These are phyloP conservation scores for Leptopterna dolabrata DNA, from an alignment of 2,888 invertebrate species.

Conservation along the genomic window DNA sequence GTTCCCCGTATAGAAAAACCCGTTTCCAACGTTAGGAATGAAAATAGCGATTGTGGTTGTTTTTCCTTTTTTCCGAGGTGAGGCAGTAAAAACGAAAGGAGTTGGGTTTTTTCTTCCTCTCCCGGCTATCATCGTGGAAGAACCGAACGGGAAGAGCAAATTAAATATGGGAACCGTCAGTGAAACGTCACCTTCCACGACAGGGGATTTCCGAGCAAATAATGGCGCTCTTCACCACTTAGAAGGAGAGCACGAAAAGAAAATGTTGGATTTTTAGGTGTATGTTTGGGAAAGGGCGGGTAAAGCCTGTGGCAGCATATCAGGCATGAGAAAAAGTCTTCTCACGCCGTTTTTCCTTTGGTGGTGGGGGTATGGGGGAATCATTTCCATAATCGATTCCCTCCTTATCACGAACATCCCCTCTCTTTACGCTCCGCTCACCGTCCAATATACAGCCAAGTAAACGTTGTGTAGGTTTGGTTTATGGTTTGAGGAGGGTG, in stretches of 20 bases:
- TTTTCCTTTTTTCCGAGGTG: not conserved
- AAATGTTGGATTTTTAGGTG: not conserved
- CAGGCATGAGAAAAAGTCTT: not conserved
- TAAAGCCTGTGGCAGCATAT: not conserved
- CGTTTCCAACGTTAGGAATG: not conserved
- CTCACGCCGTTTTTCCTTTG: not conserved
- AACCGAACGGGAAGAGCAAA: conserved; percentile 8
- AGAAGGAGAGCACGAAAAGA: not conserved
- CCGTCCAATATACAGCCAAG: not conserved
- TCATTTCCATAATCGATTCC: conserved; percentile 39
- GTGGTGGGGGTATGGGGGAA: not conserved
- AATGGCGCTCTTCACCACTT: conserved; percentile 19
- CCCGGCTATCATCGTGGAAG: not conserved
- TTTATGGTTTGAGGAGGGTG: not conserved
- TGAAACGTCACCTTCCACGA: not conserved
- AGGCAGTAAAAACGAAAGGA: not conserved
- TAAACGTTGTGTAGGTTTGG: not conserved
- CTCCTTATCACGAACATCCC: conserved; percentile 20
- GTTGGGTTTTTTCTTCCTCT: not conserved
- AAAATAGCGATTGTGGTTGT: not conserved
- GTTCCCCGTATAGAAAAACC: not conserved
- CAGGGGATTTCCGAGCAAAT: conserved; percentile 22
- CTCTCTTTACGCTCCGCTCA: not conserved
- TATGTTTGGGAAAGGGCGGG: not conserved
- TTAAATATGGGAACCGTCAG: conserved; percentile 22